Evolutionary conservation across 2,113 vertebrate genomes (phyloP).

Genomic region (Craseonycteris thonglongyai): DNA sequence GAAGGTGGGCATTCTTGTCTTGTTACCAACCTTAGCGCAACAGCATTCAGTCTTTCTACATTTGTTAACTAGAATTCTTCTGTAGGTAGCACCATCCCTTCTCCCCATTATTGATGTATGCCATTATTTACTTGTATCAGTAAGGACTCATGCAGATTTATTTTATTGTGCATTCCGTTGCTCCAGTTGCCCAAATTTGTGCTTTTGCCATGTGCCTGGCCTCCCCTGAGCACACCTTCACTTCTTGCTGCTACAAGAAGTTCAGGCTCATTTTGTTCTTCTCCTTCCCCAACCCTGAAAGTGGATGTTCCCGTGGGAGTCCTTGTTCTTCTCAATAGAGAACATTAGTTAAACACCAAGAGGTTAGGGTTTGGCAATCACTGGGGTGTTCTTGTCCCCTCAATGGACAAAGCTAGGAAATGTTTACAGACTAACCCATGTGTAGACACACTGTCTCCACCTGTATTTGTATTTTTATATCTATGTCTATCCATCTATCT

Average conservation of each 20-base stretch:
- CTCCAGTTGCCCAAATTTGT: rapidly evolving
- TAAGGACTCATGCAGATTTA: rapidly evolving
- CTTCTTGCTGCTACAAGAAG: not conserved
- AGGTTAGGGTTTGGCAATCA: rapidly evolving
- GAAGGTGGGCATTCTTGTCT: not conserved
- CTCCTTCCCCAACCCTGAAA: not conserved
- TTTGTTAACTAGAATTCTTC: too few relatives aligned
- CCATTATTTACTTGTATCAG: not conserved
- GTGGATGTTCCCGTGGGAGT: not conserved
- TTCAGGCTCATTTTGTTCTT: not conserved
- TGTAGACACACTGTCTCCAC: too few relatives aligned
- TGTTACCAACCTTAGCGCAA: too few relatives aligned
- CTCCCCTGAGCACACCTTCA: not conserved
- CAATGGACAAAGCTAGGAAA: not conserved
- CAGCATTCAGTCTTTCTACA: too few relatives aligned
- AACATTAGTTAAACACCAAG: not conserved
- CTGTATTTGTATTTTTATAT: rapidly evolving
- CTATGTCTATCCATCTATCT: too few relatives aligned
- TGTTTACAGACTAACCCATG: too few relatives aligned
- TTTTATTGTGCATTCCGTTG: not conserved
- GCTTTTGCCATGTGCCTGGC: not conserved
- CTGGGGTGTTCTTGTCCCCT: not conserved
- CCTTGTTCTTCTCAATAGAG: not conserved
- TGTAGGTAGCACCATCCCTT: not conserved
- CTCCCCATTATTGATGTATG: too few relatives aligned